Percentiles rank a stretch among this genome's conserved stretches.
phyloP scores from a whole-genome alignment of 2,797 vertebrate species.

The Scarus forsteni region DNA sequence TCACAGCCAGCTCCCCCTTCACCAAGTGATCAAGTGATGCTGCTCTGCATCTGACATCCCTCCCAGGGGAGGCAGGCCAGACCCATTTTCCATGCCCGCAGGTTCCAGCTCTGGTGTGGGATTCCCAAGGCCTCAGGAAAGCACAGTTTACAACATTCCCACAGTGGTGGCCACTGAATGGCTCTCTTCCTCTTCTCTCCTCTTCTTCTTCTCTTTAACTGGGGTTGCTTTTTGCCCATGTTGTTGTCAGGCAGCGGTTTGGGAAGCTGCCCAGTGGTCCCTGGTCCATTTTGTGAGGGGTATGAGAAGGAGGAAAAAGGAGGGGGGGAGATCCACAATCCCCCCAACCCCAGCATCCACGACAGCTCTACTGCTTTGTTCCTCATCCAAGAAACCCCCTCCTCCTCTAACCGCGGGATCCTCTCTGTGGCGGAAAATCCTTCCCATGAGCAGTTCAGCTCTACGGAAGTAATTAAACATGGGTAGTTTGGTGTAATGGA shows the following conservation, averaged over 20 bases:
- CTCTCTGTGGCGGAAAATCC: constrained; percentile 77
- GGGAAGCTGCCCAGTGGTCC: constrained; percentile 75
- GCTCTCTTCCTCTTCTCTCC: constrained; percentile 72
- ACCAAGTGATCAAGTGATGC: constrained; percentile 48
- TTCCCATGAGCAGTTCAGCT: constrained; percentile 73
- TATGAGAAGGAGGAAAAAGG: constrained; percentile 22
- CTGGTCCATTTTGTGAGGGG: constrained; percentile 61
- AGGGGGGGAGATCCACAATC: constrained; percentile 48
- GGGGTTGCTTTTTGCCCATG: constrained; percentile 73
- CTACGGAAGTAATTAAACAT: constrained; percentile 83
- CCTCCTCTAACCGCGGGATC: constrained; percentile 49
- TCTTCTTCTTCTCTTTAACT: constrained; percentile 60
- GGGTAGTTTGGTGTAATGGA: constrained; percentile 83
- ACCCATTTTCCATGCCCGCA: constrained; percentile 79
- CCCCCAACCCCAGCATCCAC: constrained; percentile 49
- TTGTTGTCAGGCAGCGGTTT: constrained; percentile 82
- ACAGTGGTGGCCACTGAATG: constrained; percentile 78
- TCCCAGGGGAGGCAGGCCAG: constrained; percentile 63
- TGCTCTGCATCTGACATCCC: constrained; percentile 53
- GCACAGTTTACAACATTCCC: constrained; percentile 84
- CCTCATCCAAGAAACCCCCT: constrained; percentile 68
- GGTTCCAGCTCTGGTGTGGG: constrained; percentile 82
- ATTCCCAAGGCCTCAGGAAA: constrained; percentile 85
- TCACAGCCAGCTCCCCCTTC: constrained; percentile 43
- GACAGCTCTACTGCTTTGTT: constrained; percentile 78